Evolutionary conservation across 2,888 invertebrate species (phyloP).

Genomic region (Penaeus monodon): DNA sequence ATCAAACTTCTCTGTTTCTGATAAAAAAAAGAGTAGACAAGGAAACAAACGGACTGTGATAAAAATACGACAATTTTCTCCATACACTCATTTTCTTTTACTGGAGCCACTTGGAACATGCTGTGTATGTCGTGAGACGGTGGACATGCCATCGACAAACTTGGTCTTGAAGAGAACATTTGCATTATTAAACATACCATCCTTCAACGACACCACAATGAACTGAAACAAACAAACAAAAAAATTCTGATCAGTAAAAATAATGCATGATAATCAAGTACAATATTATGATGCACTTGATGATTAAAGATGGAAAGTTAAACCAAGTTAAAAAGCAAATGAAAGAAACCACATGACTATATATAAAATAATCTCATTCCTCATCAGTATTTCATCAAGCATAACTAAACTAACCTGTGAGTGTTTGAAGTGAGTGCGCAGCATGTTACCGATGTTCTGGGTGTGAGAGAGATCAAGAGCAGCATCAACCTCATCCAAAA

Average conservation of each 20-base stretch:
- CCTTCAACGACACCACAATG: slow-evolving; percentile 96
- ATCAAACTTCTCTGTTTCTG: no score
- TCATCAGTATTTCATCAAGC: no score
- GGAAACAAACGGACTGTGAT: background rate
- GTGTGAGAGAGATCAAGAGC: slow-evolving; percentile 98
- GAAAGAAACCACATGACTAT: background rate
- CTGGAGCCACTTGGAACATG: slow-evolving; percentile 18
- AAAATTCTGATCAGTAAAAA: no score
- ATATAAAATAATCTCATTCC: background rate
- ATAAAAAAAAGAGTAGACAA: background rate
- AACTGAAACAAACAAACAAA: slow-evolving; percentile 78
- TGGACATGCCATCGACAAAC: slow-evolving; percentile 95
- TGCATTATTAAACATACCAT: slow-evolving; percentile 99
- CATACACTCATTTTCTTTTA: slow-evolving; percentile 6
- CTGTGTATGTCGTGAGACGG: slow-evolving; percentile 79
- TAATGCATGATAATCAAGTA: background rate
- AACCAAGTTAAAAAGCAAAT: background rate
- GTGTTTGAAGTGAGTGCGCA: slow-evolving; percentile 87
- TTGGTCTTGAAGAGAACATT: slow-evolving; percentile 95
- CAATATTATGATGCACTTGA: background rate
- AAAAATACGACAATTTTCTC: background rate
- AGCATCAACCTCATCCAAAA: slow-evolving; percentile 98
- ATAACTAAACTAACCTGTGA: slow-evolving; percentile 77
- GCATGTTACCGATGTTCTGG: slow-evolving; percentile 97
- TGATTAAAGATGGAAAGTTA: background rate